Evolutionary conservation across 2,113 vertebrate genomes (phyloP), one percentile per base, ranked within the genome.

Genomic region (Siphamia tubifer): DNA sequence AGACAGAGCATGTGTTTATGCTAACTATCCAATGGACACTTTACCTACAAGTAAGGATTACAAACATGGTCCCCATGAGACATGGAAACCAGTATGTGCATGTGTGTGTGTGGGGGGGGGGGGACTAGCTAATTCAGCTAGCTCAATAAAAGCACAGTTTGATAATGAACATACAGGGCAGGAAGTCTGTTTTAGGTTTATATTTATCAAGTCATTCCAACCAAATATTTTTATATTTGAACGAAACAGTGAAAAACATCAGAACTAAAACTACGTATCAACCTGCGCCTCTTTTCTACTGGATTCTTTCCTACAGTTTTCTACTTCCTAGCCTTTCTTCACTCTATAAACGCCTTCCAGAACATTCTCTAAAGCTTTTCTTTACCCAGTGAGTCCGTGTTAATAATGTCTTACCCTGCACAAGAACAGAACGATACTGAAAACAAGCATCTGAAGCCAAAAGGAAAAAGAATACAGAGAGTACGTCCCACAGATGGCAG

Each of bases 401-500:
- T 49, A 44, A 49, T 20, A 2, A 52, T 44, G 68, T 69, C 77
- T 54, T 30, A 47, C 40, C 48, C 66, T 55, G 62, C 45, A n/a
- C n/a, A n/a, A n/a, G n/a, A n/a, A n/a, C n/a, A n/a, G n/a, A n/a
- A n/a, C n/a, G n/a, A n/a, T n/a, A n/a, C n/a, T n/a, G n/a, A n/a
- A n/a, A n/a, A n/a, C n/a, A n/a, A n/a, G n/a, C n/a, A n/a, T n/a
- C n/a, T 5, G 21, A 47, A 36, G 8, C 20, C 35, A 19, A 28
- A 28, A 36, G 48, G 57, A 24, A 21, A 6, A 52, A 72, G 23
- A 39, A 69, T 23, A 25, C 9, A 55, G 70, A 9, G 32, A 74
- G 55, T 20, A 34, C 42, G 24, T 32, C 35, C 61, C 47, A 36
- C 69, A 79, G 77, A 77, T 83, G 85, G 74, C 45, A 17, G 61